Base-by-base conservation (phyloP, 2,797 vertebrate genomes). In the Chelidonichthys spinosus region DNA sequence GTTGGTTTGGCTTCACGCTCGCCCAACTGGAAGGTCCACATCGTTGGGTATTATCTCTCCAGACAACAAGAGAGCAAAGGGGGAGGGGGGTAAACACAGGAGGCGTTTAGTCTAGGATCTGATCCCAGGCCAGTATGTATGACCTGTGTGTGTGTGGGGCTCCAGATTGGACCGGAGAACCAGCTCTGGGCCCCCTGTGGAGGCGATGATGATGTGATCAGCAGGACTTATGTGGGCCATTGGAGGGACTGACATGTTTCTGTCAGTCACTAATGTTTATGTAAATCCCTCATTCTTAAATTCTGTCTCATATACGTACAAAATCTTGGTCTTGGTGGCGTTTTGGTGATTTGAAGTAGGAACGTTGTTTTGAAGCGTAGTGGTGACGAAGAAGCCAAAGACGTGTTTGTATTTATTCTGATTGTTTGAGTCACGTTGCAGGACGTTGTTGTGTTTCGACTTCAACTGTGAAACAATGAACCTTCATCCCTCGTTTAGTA, bases 381-480 rank as follows among this genome's bases (percentile, higher is more conserved):
- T 74, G 74, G 66, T 78, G 49, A 73, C 53, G 18, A 80, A 74
- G 4, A 85, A 85, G 76, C 90, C 91, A 92, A 91, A 91, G 83
- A 89, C 46, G 11, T 73, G 72, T 69, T 43, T 49, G 46, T 73
- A 11, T 66, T 71, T 50, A 47, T 78, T 76, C 10, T 13, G 13
- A 43, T 5, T 0, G 17, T 54, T 62, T 40, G 64, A 60, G 55
- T 74, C 55, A 63, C 25, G 14, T 50, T 81, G 0, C 9, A 77
- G 35, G 44, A 36, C 52, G 37, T 11, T 53, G 49, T 53, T 76
- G 7, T 72, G 14, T 63, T 58, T 15, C 50, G 44, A 25, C 25
- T 25, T 25, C 25, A 25, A 25, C 25, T 25, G 25, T 25, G 25
- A 25, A 25, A 25, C 25, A 25, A 25, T 25, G 25, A 25, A 25